phyloP scores from a whole-genome alignment of 2,888 invertebrate species.

The Graphium colonna region DNA sequence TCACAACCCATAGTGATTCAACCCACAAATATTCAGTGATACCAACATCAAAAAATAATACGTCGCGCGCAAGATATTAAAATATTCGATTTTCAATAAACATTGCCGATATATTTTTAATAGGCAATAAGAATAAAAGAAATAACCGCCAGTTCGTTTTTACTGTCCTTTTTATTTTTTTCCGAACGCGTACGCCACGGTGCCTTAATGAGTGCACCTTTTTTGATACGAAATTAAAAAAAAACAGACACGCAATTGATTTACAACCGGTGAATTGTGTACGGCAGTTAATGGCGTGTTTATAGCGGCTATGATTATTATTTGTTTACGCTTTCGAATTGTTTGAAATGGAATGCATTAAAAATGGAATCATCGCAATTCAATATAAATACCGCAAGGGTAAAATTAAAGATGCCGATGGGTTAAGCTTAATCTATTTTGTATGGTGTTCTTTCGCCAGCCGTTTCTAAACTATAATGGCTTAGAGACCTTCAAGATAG shows the following conservation, averaged over 20 bases:
- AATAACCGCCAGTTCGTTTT: constrained; percentile 23
- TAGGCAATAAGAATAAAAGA: constrained; percentile 60
- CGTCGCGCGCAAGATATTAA: constrained; percentile 54
- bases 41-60: too few species aligned
- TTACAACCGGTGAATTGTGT: constrained; percentile 66
- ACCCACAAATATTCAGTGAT: constrained; percentile 14
- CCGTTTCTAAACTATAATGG: too few species aligned
- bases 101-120: constrained; percentile 63
- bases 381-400: too few species aligned
- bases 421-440: too few species aligned
- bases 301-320: too few species aligned
- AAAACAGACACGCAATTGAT: constrained; percentile 54
- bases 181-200: constrained; percentile 48
- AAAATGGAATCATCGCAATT: neutral
- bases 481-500: too few species aligned
- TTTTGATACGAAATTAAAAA: constrained; percentile 40
- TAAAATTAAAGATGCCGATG: too few species aligned
- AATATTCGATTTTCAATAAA: constrained; percentile 65
- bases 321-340: too few species aligned
- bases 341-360: too few species aligned
- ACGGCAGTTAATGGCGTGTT: constrained; percentile 64
- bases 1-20: neutral
- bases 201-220: constrained; percentile 60
- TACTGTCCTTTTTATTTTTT: constrained; percentile 27
- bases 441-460: too few species aligned